Conservation (phyloP, 2,888 invertebrate genomes). For the Drosophila vallismaia region DNA sequence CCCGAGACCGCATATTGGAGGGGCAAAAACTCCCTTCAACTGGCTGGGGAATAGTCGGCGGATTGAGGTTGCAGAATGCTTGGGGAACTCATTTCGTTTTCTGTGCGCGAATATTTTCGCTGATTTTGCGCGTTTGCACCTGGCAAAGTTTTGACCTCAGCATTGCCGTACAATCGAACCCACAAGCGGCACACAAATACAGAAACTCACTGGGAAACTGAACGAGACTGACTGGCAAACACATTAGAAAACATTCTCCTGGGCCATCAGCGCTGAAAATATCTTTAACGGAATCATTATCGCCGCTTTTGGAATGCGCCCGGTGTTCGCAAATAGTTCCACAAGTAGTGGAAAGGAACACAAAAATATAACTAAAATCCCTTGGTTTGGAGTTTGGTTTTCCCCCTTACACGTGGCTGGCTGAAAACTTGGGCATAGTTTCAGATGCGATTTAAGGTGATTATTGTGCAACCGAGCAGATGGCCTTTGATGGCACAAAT, state of each 20-base stretch:
- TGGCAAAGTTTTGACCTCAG: constrained; percentile 47
- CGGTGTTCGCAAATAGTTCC: constrained; percentile 51
- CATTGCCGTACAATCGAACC: constrained; percentile 19
- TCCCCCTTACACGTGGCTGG: constrained; percentile 5
- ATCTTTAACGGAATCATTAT: constrained; percentile 54
- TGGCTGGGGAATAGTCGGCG: constrained; percentile 15
- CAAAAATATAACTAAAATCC: constrained; percentile 4
- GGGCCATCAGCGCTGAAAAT: constrained; percentile 36
- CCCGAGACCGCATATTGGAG: constrained; percentile 44
- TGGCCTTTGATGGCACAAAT: constrained; percentile 18
- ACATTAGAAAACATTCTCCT: constrained; percentile 39
- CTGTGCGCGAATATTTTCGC: constrained; percentile 46
- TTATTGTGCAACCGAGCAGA: constrained; percentile 42
- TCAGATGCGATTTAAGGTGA: constrained; percentile 33
- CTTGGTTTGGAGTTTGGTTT: constrained; percentile 1
- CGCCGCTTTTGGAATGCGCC: constrained; percentile 41
- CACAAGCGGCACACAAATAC: not conserved
- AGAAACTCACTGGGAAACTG: not conserved
- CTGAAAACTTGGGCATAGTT: constrained; percentile 38
- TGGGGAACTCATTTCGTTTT: constrained; percentile 44
- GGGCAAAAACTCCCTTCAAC: constrained; percentile 21
- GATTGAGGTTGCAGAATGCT: constrained; percentile 10
- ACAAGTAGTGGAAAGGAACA: constrained; percentile 11
- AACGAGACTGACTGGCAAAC: constrained; percentile 17
- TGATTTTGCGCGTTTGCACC: constrained; percentile 51